These are phyloP conservation scores for Acanthurus lineatus DNA, from an alignment of 2,797 vertebrate species.

Conservation along the genomic window DNA sequence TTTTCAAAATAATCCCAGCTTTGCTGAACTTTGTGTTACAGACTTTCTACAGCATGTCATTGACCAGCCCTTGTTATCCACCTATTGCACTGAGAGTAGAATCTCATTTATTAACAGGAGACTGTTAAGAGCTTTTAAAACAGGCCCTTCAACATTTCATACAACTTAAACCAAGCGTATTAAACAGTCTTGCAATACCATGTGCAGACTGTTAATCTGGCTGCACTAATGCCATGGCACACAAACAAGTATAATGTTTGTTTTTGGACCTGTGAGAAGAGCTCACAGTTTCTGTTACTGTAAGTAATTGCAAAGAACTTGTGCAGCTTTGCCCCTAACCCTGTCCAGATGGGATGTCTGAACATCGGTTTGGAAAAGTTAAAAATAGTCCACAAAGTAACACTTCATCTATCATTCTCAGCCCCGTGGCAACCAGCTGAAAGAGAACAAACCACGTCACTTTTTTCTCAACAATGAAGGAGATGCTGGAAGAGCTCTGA, in stretches of 20 bases:
- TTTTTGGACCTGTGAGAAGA: slow-evolving; percentile 71
- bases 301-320: slow-evolving; percentile 70
- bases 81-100: too few relatives aligned
- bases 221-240: slow-evolving; percentile 57
- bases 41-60: too few relatives aligned
- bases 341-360: slow-evolving; percentile 83
- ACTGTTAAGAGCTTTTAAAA: slow-evolving; percentile 47
- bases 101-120: background rate
- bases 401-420: slow-evolving; percentile 77
- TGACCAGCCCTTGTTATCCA: too few relatives aligned
- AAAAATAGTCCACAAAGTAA: slow-evolving; percentile 84
- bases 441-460: slow-evolving; percentile 75
- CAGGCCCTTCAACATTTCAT: slow-evolving; percentile 30
- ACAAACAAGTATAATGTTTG: slow-evolving; percentile 73
- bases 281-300: slow-evolving; percentile 69
- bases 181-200: slow-evolving; percentile 70
- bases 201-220: slow-evolving; percentile 58
- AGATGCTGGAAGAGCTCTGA: slow-evolving; percentile 71
- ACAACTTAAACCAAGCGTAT: slow-evolving; percentile 53
- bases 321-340: slow-evolving; percentile 74
- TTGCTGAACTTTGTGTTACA: too few relatives aligned
- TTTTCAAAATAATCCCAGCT: too few relatives aligned
- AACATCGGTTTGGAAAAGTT: slow-evolving; percentile 80
- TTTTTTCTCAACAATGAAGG: slow-evolving; percentile 71
- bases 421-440: slow-evolving; percentile 74